Evolutionary conservation across 2,888 invertebrate species (phyloP), one percentile per base, ranked within the genome.

Genomic region (Dysmachus trigonus): DNA sequence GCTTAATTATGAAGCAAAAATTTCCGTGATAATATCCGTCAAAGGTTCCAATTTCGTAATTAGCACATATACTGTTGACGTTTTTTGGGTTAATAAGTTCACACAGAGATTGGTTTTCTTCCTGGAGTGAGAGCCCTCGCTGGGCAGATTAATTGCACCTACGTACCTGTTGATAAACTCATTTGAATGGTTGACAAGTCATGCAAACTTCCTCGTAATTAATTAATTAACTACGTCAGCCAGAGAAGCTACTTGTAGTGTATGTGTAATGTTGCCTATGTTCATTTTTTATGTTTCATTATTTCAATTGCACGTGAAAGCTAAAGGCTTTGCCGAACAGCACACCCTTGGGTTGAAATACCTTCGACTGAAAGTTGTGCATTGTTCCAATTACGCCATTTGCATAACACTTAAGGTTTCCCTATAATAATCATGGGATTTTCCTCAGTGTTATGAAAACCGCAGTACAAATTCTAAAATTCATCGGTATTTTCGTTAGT

Each of bases 1-100:
- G 22, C 35, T 62, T 81, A 81, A 81, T 81, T 81, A 81, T 62
- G 31, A 81, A 62, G 81, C 30, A 62, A 62, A 62, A 27, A 62
- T 62, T 0, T 27, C 27, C 62, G 10, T 62, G 62, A 62, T 62
- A 62, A 62, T 77, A 22, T 77, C 47, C 13, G 15, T 77, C 47
- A 77, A 51, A 77, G 47, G 51, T 47, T 77, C 30, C 47, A 77
- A 31, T 47, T 30, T 47, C 30, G n/a, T 47, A 77, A 77, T 51
- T 77, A 77, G 47, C 51, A 77, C 47, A 77, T 47, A n/a, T 30
- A 13, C 47, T 22, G 15, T 76, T 47, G 30, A 77, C 47, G 77
- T 41, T 27, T 77, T 47, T 47, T 47, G 33, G 62, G 62, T 62
- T 62, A 62, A 62, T 62, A 62, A 62, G 62, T 62, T 62, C 62